These are phyloP conservation scores for Tangachromis dhanisi DNA, from an alignment of 2,113 vertebrate genomes.

Conservation along the genomic window DNA sequence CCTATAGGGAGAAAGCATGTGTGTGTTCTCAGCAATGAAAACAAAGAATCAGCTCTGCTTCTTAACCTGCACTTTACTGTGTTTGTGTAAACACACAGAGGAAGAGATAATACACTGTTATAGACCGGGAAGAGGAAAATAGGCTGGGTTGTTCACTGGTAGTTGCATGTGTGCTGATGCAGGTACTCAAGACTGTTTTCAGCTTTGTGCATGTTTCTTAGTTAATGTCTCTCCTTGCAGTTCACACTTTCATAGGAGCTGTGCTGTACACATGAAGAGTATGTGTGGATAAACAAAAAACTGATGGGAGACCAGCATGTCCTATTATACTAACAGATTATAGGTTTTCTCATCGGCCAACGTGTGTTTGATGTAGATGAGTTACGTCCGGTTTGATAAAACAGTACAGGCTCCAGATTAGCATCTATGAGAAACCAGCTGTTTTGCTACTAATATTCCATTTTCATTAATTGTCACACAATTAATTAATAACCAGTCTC, in stretches of 20 bases:
- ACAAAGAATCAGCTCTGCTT: background rate
- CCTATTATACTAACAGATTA: background rate
- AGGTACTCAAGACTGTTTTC: background rate
- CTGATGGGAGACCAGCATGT: background rate
- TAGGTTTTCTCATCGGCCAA: background rate
- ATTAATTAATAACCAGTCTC: background rate
- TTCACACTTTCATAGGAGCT: background rate
- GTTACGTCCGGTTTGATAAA: background rate
- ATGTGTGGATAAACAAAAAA: background rate
- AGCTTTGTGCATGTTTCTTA: background rate
- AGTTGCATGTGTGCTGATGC: background rate
- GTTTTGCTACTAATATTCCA: background rate
- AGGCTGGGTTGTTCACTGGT: background rate
- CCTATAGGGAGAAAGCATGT: background rate
- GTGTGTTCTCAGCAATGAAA: background rate
- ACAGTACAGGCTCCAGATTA: rapidly evolving
- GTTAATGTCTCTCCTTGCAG: background rate
- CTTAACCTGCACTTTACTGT: background rate
- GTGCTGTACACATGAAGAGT: background rate
- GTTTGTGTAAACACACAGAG: background rate
- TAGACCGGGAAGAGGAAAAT: background rate
- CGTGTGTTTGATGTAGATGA: background rate
- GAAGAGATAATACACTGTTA: background rate
- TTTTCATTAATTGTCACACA: background rate
- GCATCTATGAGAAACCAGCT: background rate